These are phyloP conservation scores for Amblyjoppa fuscipennis DNA, from an alignment of 2,888 invertebrate species.

Conservation along the genomic window DNA sequence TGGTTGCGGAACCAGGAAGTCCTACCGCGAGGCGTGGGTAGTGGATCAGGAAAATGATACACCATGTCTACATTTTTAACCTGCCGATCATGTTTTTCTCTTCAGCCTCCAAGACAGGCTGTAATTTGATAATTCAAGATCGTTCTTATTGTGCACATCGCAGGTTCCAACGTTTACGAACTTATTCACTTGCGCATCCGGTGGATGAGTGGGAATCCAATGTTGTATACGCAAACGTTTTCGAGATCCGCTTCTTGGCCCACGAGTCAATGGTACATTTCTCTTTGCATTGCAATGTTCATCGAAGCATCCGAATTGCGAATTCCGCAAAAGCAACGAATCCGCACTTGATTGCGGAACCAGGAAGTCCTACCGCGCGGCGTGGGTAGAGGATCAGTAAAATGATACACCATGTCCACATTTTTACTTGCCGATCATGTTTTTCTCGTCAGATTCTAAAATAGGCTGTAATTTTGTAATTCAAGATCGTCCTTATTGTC, in stretches of 20 bases:
- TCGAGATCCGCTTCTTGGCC: background rate
- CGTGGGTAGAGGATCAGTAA: conserved; percentile 8
- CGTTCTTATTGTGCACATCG: background rate
- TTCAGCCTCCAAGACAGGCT: background rate
- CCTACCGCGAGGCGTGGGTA: conserved; percentile 3
- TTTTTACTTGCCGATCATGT: background rate
- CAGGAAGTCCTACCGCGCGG: background rate
- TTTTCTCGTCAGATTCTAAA: background rate
- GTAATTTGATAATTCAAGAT: background rate
- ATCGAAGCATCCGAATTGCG: conserved; percentile 1
- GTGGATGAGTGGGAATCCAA: background rate
- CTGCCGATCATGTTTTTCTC: background rate
- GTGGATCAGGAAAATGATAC: conserved; percentile 21
- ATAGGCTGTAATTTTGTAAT: background rate
- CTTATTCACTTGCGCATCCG: background rate
- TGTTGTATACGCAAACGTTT: background rate
- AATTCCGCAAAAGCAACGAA: conserved; percentile 40
- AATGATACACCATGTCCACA: background rate
- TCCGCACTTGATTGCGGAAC: background rate
- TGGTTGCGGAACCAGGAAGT: background rate
- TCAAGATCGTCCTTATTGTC: background rate
- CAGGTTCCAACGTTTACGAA: background rate
- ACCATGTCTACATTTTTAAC: background rate
- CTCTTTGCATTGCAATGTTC: no score
- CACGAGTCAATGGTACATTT: background rate